A percentile compares a stretch with the other conserved stretches of the same genome.
These are phyloP conservation scores for Liopterus haemorrhoidalis DNA, from an alignment of 2,888 invertebrate genomes.

Conservation along the genomic window DNA sequence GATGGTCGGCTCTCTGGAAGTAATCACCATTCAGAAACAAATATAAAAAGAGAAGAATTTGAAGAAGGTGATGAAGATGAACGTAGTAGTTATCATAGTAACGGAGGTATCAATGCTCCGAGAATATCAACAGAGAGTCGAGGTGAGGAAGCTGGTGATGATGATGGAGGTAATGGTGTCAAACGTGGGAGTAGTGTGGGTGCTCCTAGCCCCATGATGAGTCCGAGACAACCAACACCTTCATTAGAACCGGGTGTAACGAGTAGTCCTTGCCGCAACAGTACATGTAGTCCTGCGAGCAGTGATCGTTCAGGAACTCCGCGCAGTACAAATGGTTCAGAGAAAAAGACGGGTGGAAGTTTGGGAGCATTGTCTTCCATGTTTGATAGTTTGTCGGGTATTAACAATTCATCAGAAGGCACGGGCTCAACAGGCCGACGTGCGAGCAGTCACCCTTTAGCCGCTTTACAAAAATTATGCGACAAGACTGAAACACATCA, in stretches of 20 bases:
- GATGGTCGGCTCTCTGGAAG: slow-evolving; percentile 43
- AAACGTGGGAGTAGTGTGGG: slow-evolving; percentile 27
- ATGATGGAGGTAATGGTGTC: slow-evolving; percentile 29
- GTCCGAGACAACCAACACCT: slow-evolving; percentile 38
- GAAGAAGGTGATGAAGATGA: slow-evolving; percentile 46
- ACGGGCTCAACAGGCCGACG: slow-evolving; percentile 57
- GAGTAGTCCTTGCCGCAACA: slow-evolving; percentile 58
- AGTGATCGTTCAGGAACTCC: slow-evolving; percentile 73
- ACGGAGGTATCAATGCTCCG: slow-evolving; percentile 31
- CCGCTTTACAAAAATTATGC: slow-evolving; percentile 90
- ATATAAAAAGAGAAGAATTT: slow-evolving; percentile 38
- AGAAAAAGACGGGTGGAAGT: slow-evolving; percentile 58
- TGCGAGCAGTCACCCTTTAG: slow-evolving; percentile 81
- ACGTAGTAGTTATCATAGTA: slow-evolving; percentile 42
- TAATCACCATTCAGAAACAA: slow-evolving; percentile 46
- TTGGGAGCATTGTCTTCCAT: slow-evolving; percentile 81
- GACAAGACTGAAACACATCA: slow-evolving; percentile 86
- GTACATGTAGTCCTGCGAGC: slow-evolving; percentile 66
- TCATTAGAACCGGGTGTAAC: slow-evolving; percentile 42
- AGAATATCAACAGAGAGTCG: slow-evolving; percentile 32
- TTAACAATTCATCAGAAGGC: slow-evolving; percentile 40
- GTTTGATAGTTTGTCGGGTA: slow-evolving; percentile 78
- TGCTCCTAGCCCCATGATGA: slow-evolving; percentile 40
- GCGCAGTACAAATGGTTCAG: slow-evolving; percentile 56
- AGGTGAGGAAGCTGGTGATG: slow-evolving; percentile 40